A percentile compares a stretch with the other conserved stretches of the same genome.
Evolutionary conservation across 2,888 invertebrate genomes (phyloP).

Genomic region (Drosophila picticornis): DNA sequence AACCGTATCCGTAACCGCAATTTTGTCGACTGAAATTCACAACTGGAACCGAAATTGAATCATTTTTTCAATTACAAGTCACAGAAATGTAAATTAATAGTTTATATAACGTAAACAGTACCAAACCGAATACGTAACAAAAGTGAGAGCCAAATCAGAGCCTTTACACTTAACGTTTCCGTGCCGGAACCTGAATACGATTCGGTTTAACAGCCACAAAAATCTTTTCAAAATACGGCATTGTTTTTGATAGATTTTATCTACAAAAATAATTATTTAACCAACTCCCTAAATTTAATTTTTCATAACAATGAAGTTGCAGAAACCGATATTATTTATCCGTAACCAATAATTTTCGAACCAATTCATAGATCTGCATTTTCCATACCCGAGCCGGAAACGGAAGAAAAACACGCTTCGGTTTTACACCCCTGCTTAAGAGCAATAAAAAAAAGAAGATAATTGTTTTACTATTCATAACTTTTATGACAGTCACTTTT

Average conservation of each 20-base stretch:
- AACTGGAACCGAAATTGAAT: not conserved
- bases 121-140: too few species aligned
- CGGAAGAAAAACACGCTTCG: not conserved
- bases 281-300: not conserved
- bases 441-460: not conserved
- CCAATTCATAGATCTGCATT: not conserved
- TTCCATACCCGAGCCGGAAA: not conserved
- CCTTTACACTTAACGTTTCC: too few species aligned
- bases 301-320: not conserved
- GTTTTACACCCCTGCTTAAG: not conserved
- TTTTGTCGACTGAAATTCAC: not conserved
- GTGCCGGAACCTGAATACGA: not conserved
- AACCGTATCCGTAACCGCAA: not conserved
- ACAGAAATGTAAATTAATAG: not conserved
- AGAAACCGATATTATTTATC: not conserved
- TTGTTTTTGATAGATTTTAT: not conserved
- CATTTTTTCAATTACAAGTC: not conserved
- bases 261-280: not conserved
- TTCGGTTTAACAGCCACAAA: not conserved
- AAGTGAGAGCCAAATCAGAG: too few species aligned
- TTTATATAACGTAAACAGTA: not conserved
- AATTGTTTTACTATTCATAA: conserved; percentile 1
- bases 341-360: not conserved
- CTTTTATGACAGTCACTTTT: conserved; percentile 15
- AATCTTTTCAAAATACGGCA: not conserved